phyloP scores from a whole-genome alignment of 53 echinoderm and acorn worm genomes.

The Paracentrotus lividus region DNA sequence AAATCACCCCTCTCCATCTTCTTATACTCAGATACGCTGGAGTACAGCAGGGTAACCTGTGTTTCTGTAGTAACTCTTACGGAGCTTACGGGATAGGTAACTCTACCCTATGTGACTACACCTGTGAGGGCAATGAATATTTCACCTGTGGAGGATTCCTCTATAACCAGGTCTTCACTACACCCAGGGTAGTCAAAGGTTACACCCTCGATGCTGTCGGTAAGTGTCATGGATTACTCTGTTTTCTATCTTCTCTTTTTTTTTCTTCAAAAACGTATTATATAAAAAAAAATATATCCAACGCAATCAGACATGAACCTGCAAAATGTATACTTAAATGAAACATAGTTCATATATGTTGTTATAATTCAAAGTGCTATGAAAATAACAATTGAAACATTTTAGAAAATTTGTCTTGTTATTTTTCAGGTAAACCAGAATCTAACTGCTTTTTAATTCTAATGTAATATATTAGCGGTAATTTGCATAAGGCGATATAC shows the following conservation, averaged over 20 bases:
- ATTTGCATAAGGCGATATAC: too few relatives aligned
- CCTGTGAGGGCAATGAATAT: conserved; percentile 76
- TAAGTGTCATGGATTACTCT: conserved; percentile 25
- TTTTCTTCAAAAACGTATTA: too few relatives aligned
- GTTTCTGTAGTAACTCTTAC: conserved; percentile 82
- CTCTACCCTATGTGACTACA: conserved; percentile 75
- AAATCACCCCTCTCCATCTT: not conserved
- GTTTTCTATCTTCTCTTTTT: not conserved
- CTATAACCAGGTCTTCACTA: conserved; percentile 80
- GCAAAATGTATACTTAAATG: too few relatives aligned
- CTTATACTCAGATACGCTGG: conserved; percentile 78
- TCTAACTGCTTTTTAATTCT: too few relatives aligned
- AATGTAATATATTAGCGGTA: too few relatives aligned
- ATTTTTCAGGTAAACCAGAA: too few relatives aligned
- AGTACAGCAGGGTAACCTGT: conserved; percentile 82
- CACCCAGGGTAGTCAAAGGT: conserved; percentile 74
- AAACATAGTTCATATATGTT: too few relatives aligned
- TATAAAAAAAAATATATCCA: too few relatives aligned
- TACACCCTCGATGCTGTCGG: conserved; percentile 75
- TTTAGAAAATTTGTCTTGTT: too few relatives aligned
- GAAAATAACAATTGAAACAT: too few relatives aligned
- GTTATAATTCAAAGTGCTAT: too few relatives aligned
- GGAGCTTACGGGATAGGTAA: conserved; percentile 76
- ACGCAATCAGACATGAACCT: too few relatives aligned
- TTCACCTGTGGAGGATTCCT: conserved; percentile 84